These are phyloP conservation scores for Drosophila ercepeae DNA, from an alignment of 1,140 invertebrate genomes.

Conservation along the genomic window DNA sequence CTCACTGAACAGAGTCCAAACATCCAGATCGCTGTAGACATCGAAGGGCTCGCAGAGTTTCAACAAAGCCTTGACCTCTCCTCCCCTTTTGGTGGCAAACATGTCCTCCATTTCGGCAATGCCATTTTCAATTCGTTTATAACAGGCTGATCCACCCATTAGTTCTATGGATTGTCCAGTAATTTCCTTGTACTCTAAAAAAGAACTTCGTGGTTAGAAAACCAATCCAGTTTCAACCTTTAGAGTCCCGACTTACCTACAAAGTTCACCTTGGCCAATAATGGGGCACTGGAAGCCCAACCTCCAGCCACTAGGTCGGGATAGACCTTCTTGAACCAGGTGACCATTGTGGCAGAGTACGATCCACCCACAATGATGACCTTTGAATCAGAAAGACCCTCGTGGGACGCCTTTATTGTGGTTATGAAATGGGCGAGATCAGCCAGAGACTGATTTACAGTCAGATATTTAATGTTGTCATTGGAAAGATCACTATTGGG, in stretches of 20 bases:
- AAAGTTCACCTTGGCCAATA: slow-evolving; percentile 84
- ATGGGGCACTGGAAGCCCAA: slow-evolving; percentile 90
- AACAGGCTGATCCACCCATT: slow-evolving; percentile 84
- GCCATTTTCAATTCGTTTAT: slow-evolving; percentile 84
- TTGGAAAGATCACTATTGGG: slow-evolving; percentile 84
- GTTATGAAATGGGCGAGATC: slow-evolving; percentile 89
- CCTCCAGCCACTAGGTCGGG: slow-evolving; percentile 90
- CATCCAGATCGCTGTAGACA: slow-evolving; percentile 70
- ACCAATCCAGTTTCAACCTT: neutral
- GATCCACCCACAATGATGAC: slow-evolving; percentile 91
- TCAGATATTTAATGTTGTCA: slow-evolving; percentile 87
- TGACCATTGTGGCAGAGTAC: slow-evolving; percentile 91
- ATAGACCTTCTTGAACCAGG: slow-evolving; percentile 90
- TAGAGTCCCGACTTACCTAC: slow-evolving; percentile 45
- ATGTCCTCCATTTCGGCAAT: slow-evolving; percentile 84
- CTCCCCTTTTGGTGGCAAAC: slow-evolving; percentile 64
- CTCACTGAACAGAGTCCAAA: slow-evolving; percentile 77
- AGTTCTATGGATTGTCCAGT: slow-evolving; percentile 70
- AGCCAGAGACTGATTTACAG: slow-evolving; percentile 89
- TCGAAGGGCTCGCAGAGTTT: slow-evolving; percentile 81
- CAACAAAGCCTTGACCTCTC: slow-evolving; percentile 72
- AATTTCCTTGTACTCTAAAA: slow-evolving; percentile 78
- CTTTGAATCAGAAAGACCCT: slow-evolving; percentile 74
- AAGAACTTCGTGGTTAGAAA: neutral
- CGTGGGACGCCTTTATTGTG: slow-evolving; percentile 84